phyloP scores from a whole-genome alignment of 2,113 vertebrate genomes.

The Tupaia tana region DNA sequence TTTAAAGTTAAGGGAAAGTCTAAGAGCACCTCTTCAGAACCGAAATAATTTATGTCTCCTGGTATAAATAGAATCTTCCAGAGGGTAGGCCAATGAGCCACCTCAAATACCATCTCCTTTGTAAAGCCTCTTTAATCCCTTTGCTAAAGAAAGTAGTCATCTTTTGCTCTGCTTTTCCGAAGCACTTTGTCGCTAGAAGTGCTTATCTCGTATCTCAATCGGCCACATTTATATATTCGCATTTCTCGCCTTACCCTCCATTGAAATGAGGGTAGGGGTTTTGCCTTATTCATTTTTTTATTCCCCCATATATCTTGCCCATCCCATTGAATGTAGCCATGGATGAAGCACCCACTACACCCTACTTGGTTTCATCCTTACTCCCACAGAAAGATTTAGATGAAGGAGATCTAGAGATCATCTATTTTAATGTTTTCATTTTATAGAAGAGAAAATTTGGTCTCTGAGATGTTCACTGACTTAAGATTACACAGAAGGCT shows the following conservation, averaged over 20 bases:
- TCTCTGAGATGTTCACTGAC: too few species aligned
- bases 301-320: neutral
- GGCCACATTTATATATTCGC: neutral
- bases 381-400: too few species aligned
- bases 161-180: slow-evolving; percentile 23
- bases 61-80: slow-evolving; percentile 66
- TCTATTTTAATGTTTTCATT: too few species aligned
- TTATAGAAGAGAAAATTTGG: too few species aligned
- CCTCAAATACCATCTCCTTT: slow-evolving; percentile 49
- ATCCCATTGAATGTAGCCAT: neutral
- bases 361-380: neutral
- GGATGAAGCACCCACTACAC: neutral
- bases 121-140: slow-evolving; percentile 22
- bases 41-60: slow-evolving; percentile 61
- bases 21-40: slow-evolving; percentile 62
- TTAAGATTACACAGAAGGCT: too few species aligned
- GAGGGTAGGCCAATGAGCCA: slow-evolving; percentile 25
- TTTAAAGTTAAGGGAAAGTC: slow-evolving; percentile 57
- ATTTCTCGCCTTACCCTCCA: neutral
- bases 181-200: neutral
- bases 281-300: slow-evolving; percentile 7
- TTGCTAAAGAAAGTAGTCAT: slow-evolving; percentile 27
- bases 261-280: slow-evolving; percentile 31
- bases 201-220: neutral
- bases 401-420: too few species aligned